Conservation (phyloP, 1,140 invertebrate genomes). For the fruit fly (Drosophila melanogaster) region DNA sequence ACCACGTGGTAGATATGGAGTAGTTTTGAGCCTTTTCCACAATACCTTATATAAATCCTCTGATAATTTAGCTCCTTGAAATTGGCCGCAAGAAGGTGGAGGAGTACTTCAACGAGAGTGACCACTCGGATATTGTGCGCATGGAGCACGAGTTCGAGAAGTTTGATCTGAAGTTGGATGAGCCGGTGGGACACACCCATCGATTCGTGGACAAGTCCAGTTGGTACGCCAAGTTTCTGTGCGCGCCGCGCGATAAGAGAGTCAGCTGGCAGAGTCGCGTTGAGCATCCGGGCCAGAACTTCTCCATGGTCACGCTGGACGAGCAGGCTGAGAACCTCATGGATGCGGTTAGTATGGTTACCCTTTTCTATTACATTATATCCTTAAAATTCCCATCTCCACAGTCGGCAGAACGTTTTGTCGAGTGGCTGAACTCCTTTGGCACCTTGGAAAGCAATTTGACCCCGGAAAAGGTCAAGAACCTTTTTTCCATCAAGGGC, state of each 20-base stretch:
- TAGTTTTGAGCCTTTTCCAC: no score
- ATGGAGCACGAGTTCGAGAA: slow-evolving; percentile 72
- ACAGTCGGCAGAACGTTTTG: slow-evolving; percentile 78
- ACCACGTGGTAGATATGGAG: slow-evolving; percentile 27
- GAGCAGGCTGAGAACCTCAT: slow-evolving; percentile 81
- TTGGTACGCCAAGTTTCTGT: slow-evolving; percentile 72
- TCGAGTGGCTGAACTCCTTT: slow-evolving; percentile 75
- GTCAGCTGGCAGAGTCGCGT: slow-evolving; percentile 56
- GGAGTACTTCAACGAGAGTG: slow-evolving; percentile 72
- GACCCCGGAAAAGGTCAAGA: slow-evolving; percentile 75
- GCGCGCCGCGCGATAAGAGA: slow-evolving; percentile 53
- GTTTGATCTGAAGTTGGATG: slow-evolving; percentile 74
- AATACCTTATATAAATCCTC: no score
- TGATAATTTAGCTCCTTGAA: slow-evolving; percentile 17
- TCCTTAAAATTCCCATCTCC: background rate
- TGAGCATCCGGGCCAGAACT: slow-evolving; percentile 50
- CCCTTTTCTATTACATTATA: background rate
- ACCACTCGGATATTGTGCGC: slow-evolving; percentile 73
- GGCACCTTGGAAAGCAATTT: slow-evolving; percentile 69
- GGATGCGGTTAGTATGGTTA: slow-evolving; percentile 69
- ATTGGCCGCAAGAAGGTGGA: slow-evolving; percentile 56
- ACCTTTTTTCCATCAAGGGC: slow-evolving; percentile 78
- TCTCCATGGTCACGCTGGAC: slow-evolving; percentile 56
- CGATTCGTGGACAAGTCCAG: slow-evolving; percentile 54
- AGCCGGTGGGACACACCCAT: slow-evolving; percentile 59